Base-by-base conservation (phyloP, 2,797 vertebrate genomes). In the Merluccius polli region DNA sequence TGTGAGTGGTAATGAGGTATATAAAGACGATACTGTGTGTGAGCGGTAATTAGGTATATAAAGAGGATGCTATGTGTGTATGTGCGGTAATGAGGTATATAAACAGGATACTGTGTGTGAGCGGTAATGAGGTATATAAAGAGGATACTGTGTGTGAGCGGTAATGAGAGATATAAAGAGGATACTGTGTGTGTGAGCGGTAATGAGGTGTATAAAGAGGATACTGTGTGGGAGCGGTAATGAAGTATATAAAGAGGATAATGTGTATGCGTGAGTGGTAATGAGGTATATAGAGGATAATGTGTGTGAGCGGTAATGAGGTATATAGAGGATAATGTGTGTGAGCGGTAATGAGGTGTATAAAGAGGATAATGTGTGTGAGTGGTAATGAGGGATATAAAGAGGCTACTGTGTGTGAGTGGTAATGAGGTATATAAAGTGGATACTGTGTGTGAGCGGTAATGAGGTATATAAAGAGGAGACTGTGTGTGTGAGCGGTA, bases 191-290 rank as follows among this genome's bases (percentile, higher is more conserved):
- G 75, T 96, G 95, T 75, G 95, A 21, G 48, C 29, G 41, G 27
- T 5, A 35, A 41, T 68, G 30, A 63, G 30, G 67, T 65, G 68
- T 32, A 13, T 27, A 29, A 70, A 12, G 8, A 67, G 59, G 27
- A 38, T 30, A 70, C 65, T 29, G 65, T 80, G 68, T 73, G 33
- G 44, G 71, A 70, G 71, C 71, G 65, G 44, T n/a, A 32, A n/a
- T 35, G 27, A 33, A 38, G 38, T n/a, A 24, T 72, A 29, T 69
- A 4, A n/a, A n/a, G n/a, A 88, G 93, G 94, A 95, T 98, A 97
- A 95, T 99, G 97, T 29, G 93, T 87, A 75, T 96, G 95, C 74
- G 95, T 98, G 69, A 99, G 96, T 0, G 98, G 97, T 75, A 99
- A n/a, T n/a, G n/a, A n/a, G n/a, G n/a, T n/a, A n/a, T n/a, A n/a